Conservation (phyloP, 53 echinoderm and acorn worm species). For the Antedon mediterranea region DNA sequence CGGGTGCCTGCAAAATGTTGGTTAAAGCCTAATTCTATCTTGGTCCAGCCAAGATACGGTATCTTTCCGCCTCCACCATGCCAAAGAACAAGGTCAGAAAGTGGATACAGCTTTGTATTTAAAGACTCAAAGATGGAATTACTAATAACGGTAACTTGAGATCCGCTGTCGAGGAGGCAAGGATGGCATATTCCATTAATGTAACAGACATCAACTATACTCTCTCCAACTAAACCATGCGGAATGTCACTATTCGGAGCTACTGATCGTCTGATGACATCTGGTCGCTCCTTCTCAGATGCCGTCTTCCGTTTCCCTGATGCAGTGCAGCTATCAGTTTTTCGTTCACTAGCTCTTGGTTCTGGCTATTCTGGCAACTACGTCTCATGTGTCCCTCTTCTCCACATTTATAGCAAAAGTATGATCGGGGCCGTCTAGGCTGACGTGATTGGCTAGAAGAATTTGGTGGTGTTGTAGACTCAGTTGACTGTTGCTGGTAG, state of each 20-base stretch:
- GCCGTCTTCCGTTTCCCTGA: slow-evolving; percentile 26
- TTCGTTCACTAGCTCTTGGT: slow-evolving; percentile 9
- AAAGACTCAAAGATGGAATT: slow-evolving; percentile 19
- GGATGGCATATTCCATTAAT: slow-evolving; percentile 14
- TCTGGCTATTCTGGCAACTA: slow-evolving; percentile 5
- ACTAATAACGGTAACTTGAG: slow-evolving; percentile 30
- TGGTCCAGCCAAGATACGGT: slow-evolving; percentile 28
- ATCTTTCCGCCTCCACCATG: slow-evolving; percentile 44
- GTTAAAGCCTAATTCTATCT: slow-evolving; percentile 15
- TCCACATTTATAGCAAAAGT: slow-evolving; percentile 36
- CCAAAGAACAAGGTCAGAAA: slow-evolving; percentile 23
- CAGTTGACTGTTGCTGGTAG: not conserved
- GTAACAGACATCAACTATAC: slow-evolving; percentile 10
- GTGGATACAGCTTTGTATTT: slow-evolving; percentile 4
- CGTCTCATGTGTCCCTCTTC: slow-evolving; percentile 27
- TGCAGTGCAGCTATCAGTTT: slow-evolving; percentile 16
- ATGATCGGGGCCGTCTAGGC: not conserved
- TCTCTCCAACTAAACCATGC: slow-evolving; percentile 30
- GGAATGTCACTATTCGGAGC: slow-evolving; percentile 11
- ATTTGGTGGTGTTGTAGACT: not conserved
- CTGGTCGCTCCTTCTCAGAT: slow-evolving; percentile 27
- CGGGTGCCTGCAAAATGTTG: slow-evolving; percentile 7
- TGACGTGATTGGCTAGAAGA: not conserved
- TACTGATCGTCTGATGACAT: slow-evolving; percentile 3
- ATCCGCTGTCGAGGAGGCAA: slow-evolving; percentile 38